Evolutionary conservation across 2,888 invertebrate genomes (phyloP), one percentile per base, ranked within the genome.

Genomic region (Stenoptilia bipunctidactyla): DNA sequence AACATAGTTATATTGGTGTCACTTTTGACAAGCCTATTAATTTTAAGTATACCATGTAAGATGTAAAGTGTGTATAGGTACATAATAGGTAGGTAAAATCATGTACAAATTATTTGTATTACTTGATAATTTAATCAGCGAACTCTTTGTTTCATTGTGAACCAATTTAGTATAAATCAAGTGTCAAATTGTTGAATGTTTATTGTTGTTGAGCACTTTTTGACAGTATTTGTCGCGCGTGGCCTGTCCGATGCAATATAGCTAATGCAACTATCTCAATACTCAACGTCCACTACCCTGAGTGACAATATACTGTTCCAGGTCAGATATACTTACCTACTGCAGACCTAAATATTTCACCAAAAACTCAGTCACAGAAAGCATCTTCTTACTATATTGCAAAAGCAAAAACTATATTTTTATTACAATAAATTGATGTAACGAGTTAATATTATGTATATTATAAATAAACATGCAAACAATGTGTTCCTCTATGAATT

Each of bases 11-110:
- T 76, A 79, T 70, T 61, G 60, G 62, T 73, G 79, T 80, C 77
- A 70, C 68, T 67, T 67, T 71, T 75, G 80, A 79, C 82, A 69
- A 79, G 82, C 80, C 82, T 82, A 82, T 75, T 82, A 80, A 69
- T 65, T 56, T 79, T 82, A 82, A 80, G 79, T 74, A 66, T 75
- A 75, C 57, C 51, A 51, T 66, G 49, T 80, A 79, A 74, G 74
- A 58, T 72, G 73, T 75, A 67, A 70, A 67, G 66, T 71, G 71
- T 76, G 74, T 70, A 70, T 67, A 70, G 61, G 58, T 66, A 64
- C 57, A 64, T 56, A 55, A 56, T 57, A 58, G 58, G 54, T 64
- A 66, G 62, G 54, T 66, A 72, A 69, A 64, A 61, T 65, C 55
- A 70, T 77, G 74, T 79, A 74, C 79, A 73, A 77, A 71, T 74